phyloP scores from a whole-genome alignment of 2,113 vertebrate species.

The Gulo gulo region DNA sequence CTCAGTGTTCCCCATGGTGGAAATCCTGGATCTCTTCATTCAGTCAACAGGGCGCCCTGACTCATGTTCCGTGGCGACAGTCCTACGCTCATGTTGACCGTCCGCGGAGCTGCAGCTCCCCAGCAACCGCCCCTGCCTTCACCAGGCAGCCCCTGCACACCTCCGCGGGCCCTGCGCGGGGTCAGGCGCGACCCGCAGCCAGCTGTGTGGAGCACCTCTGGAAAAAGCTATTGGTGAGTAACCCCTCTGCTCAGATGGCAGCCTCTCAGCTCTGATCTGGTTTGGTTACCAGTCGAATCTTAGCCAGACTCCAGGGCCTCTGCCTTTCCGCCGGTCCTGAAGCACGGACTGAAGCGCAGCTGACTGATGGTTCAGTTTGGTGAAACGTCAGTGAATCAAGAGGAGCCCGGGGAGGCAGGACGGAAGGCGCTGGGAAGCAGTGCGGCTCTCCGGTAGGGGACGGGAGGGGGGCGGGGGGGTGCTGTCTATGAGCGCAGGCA shows the following conservation, averaged over 20 bases:
- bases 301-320: background rate
- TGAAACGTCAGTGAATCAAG: background rate
- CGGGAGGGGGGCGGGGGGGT: too few species aligned
- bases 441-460: too few species aligned
- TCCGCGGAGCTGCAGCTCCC: background rate
- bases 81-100: background rate
- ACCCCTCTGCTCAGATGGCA: background rate
- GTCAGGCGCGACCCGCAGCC: accelerated
- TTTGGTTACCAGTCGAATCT: background rate
- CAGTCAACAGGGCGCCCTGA: background rate
- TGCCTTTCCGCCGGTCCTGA: background rate
- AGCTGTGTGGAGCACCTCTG: background rate
- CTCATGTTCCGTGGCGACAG: background rate
- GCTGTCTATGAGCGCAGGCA: background rate
- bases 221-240: background rate
- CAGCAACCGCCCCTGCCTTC: background rate
- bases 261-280: background rate
- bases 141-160: too few species aligned
- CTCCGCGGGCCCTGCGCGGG: accelerated
- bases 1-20: accelerated
- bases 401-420: background rate
- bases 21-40: background rate
- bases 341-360: background rate
- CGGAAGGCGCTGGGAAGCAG: background rate
- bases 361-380: background rate